A percentile compares a stretch with the other conserved stretches of the same genome.
These are phyloP conservation scores for Coecobrya sp. DNA, from an alignment of 2,888 invertebrate genomes.

Conservation along the genomic window DNA sequence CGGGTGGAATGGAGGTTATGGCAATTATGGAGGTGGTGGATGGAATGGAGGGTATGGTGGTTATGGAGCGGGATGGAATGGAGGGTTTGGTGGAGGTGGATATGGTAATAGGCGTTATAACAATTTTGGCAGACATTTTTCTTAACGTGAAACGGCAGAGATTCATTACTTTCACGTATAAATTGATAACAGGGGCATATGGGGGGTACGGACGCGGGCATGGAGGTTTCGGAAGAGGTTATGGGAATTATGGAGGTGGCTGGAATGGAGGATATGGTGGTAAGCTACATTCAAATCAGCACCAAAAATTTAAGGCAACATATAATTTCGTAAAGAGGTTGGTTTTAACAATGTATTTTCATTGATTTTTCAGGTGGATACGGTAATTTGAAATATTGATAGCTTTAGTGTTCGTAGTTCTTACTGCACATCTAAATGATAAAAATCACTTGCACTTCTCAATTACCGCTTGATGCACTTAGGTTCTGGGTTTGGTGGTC, in stretches of 20 bases:
- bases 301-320: not conserved
- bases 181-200: slow-evolving; percentile 38
- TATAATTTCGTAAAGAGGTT: too few relatives aligned
- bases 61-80: slow-evolving; percentile 40
- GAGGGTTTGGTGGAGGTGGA: slow-evolving; percentile 24
- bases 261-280: slow-evolving; percentile 7
- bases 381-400: slow-evolving; percentile 3
- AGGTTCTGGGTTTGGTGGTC: not conserved
- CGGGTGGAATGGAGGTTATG: too few relatives aligned
- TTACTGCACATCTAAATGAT: not conserved
- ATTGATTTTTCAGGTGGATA: slow-evolving; percentile 41
- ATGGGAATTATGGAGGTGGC: not conserved
- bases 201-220: slow-evolving; percentile 62
- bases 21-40: slow-evolving; percentile 75
- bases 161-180: not conserved
- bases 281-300: not conserved
- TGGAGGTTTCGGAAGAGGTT: not conserved
- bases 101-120: too few relatives aligned
- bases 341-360: too few relatives aligned
- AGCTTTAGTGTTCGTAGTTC: too few relatives aligned
- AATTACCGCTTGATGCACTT: not conserved
- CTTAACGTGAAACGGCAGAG: too few relatives aligned
- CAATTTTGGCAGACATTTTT: too few relatives aligned
- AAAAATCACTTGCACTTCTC: not conserved
- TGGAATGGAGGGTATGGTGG: slow-evolving; percentile 52